Conservation (phyloP, 2,888 invertebrate genomes). For the Orthonevra nobilis region DNA sequence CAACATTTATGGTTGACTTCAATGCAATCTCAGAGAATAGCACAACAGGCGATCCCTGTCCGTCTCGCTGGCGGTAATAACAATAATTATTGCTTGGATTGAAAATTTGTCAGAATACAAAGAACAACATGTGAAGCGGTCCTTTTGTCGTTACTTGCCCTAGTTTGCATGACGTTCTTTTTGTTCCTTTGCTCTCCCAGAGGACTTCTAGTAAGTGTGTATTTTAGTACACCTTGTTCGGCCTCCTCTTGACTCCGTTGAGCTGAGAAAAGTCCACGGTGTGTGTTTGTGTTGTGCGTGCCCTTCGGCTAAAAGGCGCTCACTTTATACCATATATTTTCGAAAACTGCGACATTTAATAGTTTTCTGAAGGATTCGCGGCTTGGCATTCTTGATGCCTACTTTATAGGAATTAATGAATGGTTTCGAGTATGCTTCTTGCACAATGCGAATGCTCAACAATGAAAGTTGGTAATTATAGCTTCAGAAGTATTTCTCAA, state of each 20-base stretch:
- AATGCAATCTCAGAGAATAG: constrained; percentile 35
- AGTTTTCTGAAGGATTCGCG: constrained; percentile 22
- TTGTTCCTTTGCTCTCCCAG: not conserved
- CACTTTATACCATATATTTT: not conserved
- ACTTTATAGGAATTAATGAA: constrained; percentile 23
- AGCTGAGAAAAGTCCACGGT: constrained; percentile 12
- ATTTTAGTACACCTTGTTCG: constrained; percentile 14
- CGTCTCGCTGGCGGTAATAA: constrained; percentile 40
- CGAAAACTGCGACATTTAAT: constrained; percentile 31
- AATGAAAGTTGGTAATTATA: constrained; percentile 10
- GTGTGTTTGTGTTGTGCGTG: not conserved
- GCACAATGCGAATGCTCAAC: not conserved
- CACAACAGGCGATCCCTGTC: constrained; percentile 39
- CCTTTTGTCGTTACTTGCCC: not conserved
- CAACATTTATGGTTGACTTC: constrained; percentile 55
- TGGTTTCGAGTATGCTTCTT: constrained; percentile 7
- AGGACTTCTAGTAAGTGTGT: constrained; percentile 9
- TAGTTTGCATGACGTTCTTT: constrained; percentile 38
- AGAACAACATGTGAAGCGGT: constrained; percentile 11
- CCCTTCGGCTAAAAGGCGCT: constrained; percentile 24
- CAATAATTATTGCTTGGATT: constrained; percentile 47
- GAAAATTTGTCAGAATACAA: constrained; percentile 22
- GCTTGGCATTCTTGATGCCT: constrained; percentile 5
- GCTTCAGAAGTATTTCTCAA: not conserved
- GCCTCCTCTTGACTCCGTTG: not conserved